Conservation (phyloP, 2,888 invertebrate genomes). For the Troglohyphantes excavatus region DNA sequence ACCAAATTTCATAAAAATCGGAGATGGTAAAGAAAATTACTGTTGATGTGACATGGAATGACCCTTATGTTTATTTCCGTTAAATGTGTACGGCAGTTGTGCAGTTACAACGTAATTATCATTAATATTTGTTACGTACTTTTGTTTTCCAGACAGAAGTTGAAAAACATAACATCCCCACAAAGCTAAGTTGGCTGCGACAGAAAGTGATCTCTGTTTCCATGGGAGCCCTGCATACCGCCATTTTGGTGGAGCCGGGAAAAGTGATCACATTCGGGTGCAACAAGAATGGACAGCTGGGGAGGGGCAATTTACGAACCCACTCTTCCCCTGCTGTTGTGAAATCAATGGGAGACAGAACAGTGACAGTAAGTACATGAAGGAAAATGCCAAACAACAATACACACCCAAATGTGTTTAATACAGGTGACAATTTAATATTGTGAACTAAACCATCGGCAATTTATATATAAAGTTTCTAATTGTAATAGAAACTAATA, state of each 20-base stretch:
- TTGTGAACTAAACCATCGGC: background rate
- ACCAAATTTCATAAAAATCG: too few species aligned
- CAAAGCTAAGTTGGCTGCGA: constrained; percentile 84
- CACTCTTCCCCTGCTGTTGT: constrained; percentile 83
- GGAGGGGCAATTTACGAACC: constrained; percentile 65
- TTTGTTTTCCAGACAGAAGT: constrained; percentile 83
- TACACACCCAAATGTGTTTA: too few species aligned
- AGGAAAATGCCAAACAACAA: too few species aligned
- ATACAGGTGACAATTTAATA: too few species aligned
- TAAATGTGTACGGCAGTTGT: too few species aligned
- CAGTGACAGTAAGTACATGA: constrained; percentile 82
- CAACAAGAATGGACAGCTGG: constrained; percentile 83
- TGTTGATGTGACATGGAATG: too few species aligned
- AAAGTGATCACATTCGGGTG: constrained; percentile 87
- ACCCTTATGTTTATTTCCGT: too few species aligned
- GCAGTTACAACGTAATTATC: too few species aligned
- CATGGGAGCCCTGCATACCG: constrained; percentile 86
- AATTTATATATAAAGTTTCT: background rate
- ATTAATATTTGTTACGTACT: too few species aligned
- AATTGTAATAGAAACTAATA: too few species aligned
- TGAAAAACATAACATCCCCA: constrained; percentile 83
- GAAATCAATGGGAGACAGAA: constrained; percentile 83
- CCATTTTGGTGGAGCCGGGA: constrained; percentile 86
- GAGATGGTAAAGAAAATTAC: too few species aligned
- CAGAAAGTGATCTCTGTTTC: constrained; percentile 85